Evolutionary conservation across 92 coral and sea anemone genomes (phyloP).

Genomic region (Porites rus): DNA sequence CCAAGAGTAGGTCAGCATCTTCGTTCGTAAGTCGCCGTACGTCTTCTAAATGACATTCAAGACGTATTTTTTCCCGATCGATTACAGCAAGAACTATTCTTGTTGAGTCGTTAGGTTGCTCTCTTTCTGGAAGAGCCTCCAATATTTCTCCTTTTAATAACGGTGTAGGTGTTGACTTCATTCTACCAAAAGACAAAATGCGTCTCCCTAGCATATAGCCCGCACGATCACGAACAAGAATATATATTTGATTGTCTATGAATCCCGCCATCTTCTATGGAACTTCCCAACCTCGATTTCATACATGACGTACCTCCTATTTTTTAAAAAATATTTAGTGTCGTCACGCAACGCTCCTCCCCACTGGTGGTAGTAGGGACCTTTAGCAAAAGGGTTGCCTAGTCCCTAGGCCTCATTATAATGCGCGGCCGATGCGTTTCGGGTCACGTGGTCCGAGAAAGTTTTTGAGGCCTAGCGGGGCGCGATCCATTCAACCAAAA

Average conservation of each 20-base stretch:
- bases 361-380: no score
- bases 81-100: slow-evolving; percentile 59
- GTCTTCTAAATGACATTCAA: background rate
- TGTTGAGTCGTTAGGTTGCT: slow-evolving; percentile 66
- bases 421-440: no score
- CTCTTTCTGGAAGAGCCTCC: slow-evolving; percentile 63
- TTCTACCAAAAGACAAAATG: slow-evolving; percentile 10
- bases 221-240: slow-evolving; percentile 54
- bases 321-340: no score
- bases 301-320: no score
- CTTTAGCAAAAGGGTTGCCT: no score
- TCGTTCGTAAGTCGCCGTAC: background rate
- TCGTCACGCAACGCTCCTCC: no score
- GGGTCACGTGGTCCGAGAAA: no score
- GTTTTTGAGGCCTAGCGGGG: no score
- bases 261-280: no score
- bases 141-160: slow-evolving; percentile 68
- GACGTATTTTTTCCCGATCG: background rate
- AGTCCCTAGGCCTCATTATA: no score
- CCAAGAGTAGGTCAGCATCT: slow-evolving; percentile 55
- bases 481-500: no score
- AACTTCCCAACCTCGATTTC: no score
- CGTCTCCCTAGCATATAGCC: slow-evolving; percentile 37
- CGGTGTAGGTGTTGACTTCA: slow-evolving; percentile 29
- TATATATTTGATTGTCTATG: background rate